Evolutionary conservation across 2,797 vertebrate species (phyloP), one percentile per base, ranked within the genome.

Genomic region (Gymnothorax reevesii): DNA sequence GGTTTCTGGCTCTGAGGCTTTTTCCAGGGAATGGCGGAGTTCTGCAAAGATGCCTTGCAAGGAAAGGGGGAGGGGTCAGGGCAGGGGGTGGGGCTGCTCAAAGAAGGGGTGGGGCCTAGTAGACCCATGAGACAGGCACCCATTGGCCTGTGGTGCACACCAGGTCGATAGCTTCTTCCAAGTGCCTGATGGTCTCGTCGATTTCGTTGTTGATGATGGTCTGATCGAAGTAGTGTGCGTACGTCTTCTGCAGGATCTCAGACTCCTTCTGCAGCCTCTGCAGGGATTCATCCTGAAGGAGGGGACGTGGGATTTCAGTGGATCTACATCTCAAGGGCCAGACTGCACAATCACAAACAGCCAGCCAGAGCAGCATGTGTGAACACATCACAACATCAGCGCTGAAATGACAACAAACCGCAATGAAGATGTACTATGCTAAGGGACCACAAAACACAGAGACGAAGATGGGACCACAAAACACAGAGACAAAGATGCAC

Each of bases 151-250:
- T 97, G 93, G 97, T 97, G 95, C 97, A 98, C 92, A 99, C 97
- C 91, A 98, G 96, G 91, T 99, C 98, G 86, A 99, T 98, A 89
- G 98, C 98, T 96, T 99, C 98, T 95, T 99, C 98, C 95, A 99
- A 97, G 94, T 97, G 97, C 91, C 96, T 94, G 96, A 99, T 99
- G 94, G 98, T 99, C 94, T 99, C 98, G 86, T 99, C 98, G 71
- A 99, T 99, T 95, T 99, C 98, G 73, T 99, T 99, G 97, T 99
- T 99, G 96, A 99, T 99, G 96, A 99, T 98, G 94, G 98, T 99
- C 94, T 98, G 97, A 96, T 99, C 98, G 88, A 99, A 99, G 96
- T 98, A 99, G 96, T 99, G 98, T 90, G 97, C 96, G 92, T 99
- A 99, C 87, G 98, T 99, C 97, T 98, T 98, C 96, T 99, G 98